Evolutionary conservation across 2,888 invertebrate genomes (phyloP), one percentile per base, ranked within the genome.

Genomic region (Ectobius pallidus): DNA sequence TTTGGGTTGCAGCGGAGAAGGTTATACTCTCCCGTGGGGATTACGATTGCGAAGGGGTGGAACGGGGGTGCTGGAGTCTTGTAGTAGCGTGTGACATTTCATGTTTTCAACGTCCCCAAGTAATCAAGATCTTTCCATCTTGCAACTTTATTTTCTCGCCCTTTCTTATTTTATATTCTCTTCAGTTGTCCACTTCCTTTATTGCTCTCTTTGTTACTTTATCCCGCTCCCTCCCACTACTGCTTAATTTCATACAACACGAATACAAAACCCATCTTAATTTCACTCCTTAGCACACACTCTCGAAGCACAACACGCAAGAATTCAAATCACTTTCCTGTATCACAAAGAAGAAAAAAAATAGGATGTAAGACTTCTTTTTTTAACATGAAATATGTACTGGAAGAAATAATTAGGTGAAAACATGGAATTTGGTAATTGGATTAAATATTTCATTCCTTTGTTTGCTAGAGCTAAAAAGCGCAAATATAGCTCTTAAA

Each of bases 101-200:
- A 65, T 65, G 46, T 46, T 65, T 65, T 65, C 65, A 46, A 44
- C 65, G 65, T 55, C 55, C 25, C 11, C 42, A 22, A 27, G 46
- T 65, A 65, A 65, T 65, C 65, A 65, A 65, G 65, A 65, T 65
- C 65, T 42, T 22, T 62, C 46, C 18, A 27, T 44, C 14, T 46
- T 65, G 25, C 65, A 20, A 30, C 65, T 46, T 44, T 3, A 18
- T 46, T 65, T 44, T 18, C 46, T 18, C 27, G 25, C 46, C 34
- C 46, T 27, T 46, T 16, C 27, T 25, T 55, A n/a, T 65, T 63
- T 18, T 39, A 44, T 25, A 27, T n/a, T 65, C 25, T 18, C 34
- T 25, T 65, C 9, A 46, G 65, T 65, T 65, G 44, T 27, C 65
- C 27, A 42, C 65, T 65, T 65, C 65, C 65, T 65, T 65, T 46